Conservation (phyloP, 2,888 invertebrate genomes). For the Drosophila rubida region DNA sequence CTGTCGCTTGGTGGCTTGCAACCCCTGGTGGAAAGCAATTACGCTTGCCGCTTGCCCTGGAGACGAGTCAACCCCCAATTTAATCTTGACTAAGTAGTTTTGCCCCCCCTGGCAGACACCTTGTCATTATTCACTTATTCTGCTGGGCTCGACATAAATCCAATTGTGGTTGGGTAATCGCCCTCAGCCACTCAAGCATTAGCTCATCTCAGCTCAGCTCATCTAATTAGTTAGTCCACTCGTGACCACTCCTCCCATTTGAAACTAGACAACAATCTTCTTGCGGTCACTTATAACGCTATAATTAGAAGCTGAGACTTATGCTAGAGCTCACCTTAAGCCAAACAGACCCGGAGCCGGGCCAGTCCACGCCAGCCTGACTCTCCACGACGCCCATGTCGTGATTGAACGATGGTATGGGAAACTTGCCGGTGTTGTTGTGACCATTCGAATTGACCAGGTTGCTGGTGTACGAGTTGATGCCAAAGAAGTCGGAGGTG, state of each 20-base stretch:
- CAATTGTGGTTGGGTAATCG: conserved; percentile 35
- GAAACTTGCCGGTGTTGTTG: conserved; percentile 83
- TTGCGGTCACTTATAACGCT: conserved; percentile 17
- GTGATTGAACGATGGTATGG: conserved; percentile 87
- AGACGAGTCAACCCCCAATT: conserved; percentile 57
- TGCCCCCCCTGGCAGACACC: conserved; percentile 38
- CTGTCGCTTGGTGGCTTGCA: conserved; percentile 28
- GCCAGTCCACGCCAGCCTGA: conserved; percentile 87
- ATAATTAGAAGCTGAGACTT: conserved; percentile 8
- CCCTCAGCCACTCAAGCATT: conserved; percentile 31
- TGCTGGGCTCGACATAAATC: conserved; percentile 32
- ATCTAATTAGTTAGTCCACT: conserved; percentile 46
- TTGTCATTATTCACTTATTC: conserved; percentile 61
- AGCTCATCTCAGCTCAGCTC: conserved; percentile 55
- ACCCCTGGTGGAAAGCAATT: conserved; percentile 42
- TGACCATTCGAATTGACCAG: conserved; percentile 84
- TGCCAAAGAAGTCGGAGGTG: conserved; percentile 90
- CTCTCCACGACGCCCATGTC: conserved; percentile 87
- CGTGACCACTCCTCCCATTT: conserved; percentile 31
- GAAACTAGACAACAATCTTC: conserved; percentile 16
- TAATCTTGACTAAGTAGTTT: conserved; percentile 63
- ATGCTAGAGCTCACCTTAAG: conserved; percentile 85
- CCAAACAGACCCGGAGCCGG: conserved; percentile 87
- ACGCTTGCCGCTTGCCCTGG: conserved; percentile 3
- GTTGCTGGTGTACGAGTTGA: conserved; percentile 90